Conservation (phyloP, 2,797 vertebrate species). For the Rhynchotus rufescens region DNA sequence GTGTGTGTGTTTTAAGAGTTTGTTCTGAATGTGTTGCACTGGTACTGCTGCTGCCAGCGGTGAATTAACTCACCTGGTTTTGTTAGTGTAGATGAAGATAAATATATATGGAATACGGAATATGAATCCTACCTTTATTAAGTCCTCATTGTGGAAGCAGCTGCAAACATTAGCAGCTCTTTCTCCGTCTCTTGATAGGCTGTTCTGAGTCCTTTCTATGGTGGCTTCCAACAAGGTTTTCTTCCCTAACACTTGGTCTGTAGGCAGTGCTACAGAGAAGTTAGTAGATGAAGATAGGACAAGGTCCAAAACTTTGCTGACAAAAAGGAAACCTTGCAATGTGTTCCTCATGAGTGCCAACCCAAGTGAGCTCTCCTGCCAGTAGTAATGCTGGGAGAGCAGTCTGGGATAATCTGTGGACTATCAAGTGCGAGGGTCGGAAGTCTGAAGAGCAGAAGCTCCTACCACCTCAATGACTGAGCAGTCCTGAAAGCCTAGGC, state of each 20-base stretch:
- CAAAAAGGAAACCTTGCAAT: not conserved
- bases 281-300: not conserved
- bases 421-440: not conserved
- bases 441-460: not conserved
- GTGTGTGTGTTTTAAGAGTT: not conserved
- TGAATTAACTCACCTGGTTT: constrained; percentile 42
- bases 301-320: not conserved
- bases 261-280: not conserved
- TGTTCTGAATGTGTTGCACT: not conserved
- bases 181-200: not conserved
- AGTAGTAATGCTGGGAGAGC: not conserved
- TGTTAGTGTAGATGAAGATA: not conserved
- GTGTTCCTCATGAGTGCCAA: not conserved
- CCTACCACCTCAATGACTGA: not conserved
- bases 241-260: not conserved
- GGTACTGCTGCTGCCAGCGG: constrained; percentile 2
- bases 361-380: not conserved
- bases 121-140: not conserved
- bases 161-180: not conserved
- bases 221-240: not conserved
- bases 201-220: not conserved
- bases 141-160: not conserved
- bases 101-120: not conserved
- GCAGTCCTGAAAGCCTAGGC: not conserved
- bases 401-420: not conserved